Evolutionary conservation across 2,888 invertebrate species (phyloP).

Genomic region (Alloscopus bannaensis): DNA sequence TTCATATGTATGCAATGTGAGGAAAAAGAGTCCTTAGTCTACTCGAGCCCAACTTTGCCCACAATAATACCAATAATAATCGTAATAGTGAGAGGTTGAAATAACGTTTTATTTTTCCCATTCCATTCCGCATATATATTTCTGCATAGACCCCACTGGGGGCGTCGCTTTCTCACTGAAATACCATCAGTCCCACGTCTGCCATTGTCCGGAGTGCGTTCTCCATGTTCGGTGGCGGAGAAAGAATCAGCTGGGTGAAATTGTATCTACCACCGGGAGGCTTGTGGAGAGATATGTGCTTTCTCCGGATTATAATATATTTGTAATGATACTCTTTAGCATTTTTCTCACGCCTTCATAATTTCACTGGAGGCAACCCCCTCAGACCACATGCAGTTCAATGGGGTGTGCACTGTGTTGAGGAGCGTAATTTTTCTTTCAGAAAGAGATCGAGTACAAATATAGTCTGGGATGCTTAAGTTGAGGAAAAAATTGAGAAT

Average conservation of each 20-base stretch:
- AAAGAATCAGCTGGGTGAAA: background rate
- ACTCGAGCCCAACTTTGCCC: no score
- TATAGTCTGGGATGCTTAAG: background rate
- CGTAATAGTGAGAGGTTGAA: background rate
- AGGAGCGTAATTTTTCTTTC: background rate
- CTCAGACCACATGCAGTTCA: background rate
- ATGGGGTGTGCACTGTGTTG: background rate
- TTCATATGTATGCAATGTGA: background rate
- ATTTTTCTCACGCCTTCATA: constrained; percentile 18
- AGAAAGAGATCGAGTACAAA: background rate
- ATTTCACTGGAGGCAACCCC: background rate
- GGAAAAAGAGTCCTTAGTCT: no score
- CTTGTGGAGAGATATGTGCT: background rate
- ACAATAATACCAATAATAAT: background rate
- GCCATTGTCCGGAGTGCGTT: no score
- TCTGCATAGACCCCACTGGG: background rate
- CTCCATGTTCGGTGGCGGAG: background rate
- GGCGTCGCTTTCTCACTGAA: background rate
- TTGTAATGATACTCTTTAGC: background rate
- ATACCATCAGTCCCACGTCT: no score
- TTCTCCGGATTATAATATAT: background rate
- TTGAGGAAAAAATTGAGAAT: background rate
- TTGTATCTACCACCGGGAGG: background rate
- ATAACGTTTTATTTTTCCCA: background rate
- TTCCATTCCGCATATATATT: background rate